phyloP scores from a whole-genome alignment of 2,797 vertebrate species.

The Cichlasoma orientale region DNA sequence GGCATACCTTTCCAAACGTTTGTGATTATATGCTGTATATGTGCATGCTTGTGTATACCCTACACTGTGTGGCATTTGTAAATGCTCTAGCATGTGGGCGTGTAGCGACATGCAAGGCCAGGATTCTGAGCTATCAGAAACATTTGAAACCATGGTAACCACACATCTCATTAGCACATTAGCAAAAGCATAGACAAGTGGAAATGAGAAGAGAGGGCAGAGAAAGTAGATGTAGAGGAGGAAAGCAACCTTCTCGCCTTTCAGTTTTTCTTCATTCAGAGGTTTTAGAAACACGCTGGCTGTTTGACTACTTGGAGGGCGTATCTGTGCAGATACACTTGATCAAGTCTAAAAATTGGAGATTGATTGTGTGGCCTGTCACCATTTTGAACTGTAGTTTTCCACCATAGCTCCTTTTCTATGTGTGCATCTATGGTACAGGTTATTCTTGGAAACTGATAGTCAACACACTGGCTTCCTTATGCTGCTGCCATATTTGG shows the following conservation, averaged over 20 bases:
- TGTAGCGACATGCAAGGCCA: slow-evolving; percentile 64
- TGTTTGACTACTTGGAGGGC: background rate
- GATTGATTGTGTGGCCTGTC: background rate
- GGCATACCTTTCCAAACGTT: background rate
- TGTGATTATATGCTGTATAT: background rate
- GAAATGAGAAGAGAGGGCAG: slow-evolving; percentile 27
- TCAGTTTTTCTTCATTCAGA: slow-evolving; percentile 1
- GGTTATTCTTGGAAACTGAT: slow-evolving; percentile 18
- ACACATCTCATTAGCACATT: slow-evolving; percentile 58
- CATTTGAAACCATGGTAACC: slow-evolving; percentile 75
- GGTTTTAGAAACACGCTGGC: slow-evolving; percentile 2
- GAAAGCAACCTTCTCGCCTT: background rate
- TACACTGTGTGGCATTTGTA: slow-evolving; percentile 39
- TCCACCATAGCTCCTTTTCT: background rate
- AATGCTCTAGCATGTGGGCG: slow-evolving; percentile 65
- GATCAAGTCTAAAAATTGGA: background rate
- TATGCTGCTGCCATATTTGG: slow-evolving; percentile 44
- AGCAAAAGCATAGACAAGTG: slow-evolving; percentile 41
- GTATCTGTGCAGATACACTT: no score
- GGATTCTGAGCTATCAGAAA: slow-evolving; percentile 65
- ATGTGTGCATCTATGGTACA: background rate
- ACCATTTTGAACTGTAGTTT: background rate
- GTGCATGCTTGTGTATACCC: background rate
- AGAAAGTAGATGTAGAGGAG: slow-evolving; percentile 33
- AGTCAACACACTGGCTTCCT: slow-evolving; percentile 43